Conservation (phyloP, 2,113 vertebrate species). For the Trochalopteron elliotii region DNA sequence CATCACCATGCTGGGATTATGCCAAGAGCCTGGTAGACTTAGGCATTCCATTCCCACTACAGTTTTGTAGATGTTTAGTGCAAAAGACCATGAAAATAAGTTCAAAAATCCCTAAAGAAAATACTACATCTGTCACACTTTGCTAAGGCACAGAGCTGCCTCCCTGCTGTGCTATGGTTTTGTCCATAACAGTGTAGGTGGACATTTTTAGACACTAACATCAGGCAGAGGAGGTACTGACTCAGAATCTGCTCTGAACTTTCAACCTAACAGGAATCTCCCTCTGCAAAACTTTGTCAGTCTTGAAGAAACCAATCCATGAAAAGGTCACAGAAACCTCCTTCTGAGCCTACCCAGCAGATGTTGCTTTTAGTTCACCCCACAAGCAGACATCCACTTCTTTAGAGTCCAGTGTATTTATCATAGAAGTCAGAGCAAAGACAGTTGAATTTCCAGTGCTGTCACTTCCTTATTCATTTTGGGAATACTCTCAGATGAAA, state of each 20-base stretch:
- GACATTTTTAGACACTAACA: slow-evolving; percentile 23
- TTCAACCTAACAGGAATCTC: background rate
- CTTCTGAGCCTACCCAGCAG: background rate
- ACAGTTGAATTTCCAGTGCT: background rate
- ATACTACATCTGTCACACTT: background rate
- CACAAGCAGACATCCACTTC: background rate
- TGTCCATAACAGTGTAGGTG: background rate
- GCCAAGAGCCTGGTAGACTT: background rate
- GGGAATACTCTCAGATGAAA: background rate
- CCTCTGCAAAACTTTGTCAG: background rate
- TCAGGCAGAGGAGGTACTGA: slow-evolving; percentile 14
- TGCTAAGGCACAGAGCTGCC: background rate
- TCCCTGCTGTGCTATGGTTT: background rate
- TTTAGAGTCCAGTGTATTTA: background rate
- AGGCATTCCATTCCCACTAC: background rate
- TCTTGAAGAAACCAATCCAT: background rate
- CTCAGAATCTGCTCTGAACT: background rate
- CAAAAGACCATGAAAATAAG: background rate
- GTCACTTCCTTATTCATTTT: background rate
- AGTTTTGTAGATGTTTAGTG: background rate
- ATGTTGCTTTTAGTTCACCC: background rate
- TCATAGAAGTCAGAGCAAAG: background rate
- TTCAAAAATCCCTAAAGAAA: background rate
- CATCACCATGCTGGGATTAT: background rate
- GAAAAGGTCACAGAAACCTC: background rate